Evolutionary conservation across 2,888 invertebrate genomes (phyloP), one percentile per base, ranked within the genome.

Genomic region (Cryptus armator): DNA sequence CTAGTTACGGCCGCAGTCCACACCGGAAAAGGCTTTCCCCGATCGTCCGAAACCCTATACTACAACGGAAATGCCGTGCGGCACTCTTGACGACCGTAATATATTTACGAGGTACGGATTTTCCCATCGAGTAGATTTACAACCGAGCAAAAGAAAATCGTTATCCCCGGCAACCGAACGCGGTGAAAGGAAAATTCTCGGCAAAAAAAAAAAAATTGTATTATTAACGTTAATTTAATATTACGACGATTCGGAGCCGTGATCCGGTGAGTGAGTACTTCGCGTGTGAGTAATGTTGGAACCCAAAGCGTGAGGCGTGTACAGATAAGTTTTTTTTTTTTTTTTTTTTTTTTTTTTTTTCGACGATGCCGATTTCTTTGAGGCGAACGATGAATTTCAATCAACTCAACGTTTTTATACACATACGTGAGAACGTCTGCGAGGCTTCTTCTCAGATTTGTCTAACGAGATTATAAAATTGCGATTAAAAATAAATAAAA

Each of bases 251-350:
- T 3, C 7, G n/a, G 56, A 48, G 7, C 29, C 44, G 44, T 43
- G 16, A 43, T 19, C 51, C 46, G 44, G 59, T 29, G 68, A 71
- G 29, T 14, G 10, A 24, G 56, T n/a, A 68, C 51, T 80, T 43
- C 32, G 56, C 59, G 24, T 72, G 24, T 43, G 72, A 43, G 71
- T 56, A 24, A 51, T 51, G 67, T 79, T 70, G 64, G 19, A 53
- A 24, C 46, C 12, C 68, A 10, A 10, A 44, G 64, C 79, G 83
- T 79, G 79, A 83, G 70, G 74, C 62, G 70, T 79, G 68, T 83
- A 79, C 74, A 32, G 72, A 83, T 53, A 46, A 79, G 74, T 19
- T 51, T 44, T 14, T 37, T 51, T 29, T 48, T 72, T 81, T 71
- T 68, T 67, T 44, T 53, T 64, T 12, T 19, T 59, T 37, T 24